These are phyloP conservation scores for Bos taurus DNA, from an alignment of 2,113 vertebrate species.

Conservation along the genomic window ARS-UCD2.0 NC_037355.1:1483001-1483500, in stretches of 20 bases:
- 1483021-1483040: not conserved
- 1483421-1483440: not conserved
- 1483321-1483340: fast-evolving
- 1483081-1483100: not conserved
- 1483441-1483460: fast-evolving
- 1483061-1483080: not conserved
- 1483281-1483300: fast-evolving
- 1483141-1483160: not conserved
- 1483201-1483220: not conserved
- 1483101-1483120: not conserved
- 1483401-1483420: not conserved
- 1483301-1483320: not conserved
- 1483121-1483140: not conserved
- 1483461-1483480: fast-evolving
- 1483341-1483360: fast-evolving
- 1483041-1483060: not conserved
- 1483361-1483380: fast-evolving
- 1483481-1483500: not conserved
- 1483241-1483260: fast-evolving
- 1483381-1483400: fast-evolving
- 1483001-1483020: not conserved
- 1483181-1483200: not conserved
- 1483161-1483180: not conserved
- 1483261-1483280: fast-evolving
- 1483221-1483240: too few species aligned